Conservation (phyloP, 2,888 invertebrate genomes). For the Gastracanthus pulcherrimus region DNA sequence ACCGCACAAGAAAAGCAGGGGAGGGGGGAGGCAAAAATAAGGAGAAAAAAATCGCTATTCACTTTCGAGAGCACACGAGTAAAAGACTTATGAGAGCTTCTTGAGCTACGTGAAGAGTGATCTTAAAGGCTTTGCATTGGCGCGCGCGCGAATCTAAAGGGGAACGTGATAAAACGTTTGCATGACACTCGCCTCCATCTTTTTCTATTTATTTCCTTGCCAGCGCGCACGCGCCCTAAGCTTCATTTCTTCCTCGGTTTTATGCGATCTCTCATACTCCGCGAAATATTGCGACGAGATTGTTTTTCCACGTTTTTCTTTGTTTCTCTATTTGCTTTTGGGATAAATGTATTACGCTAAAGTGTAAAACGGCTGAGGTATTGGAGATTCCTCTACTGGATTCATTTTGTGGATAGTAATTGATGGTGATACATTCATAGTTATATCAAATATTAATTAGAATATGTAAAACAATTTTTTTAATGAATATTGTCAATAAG, state of each 20-base stretch:
- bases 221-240: background rate
- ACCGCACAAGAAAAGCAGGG: background rate
- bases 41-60: conserved; percentile 39
- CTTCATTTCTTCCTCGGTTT: background rate
- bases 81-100: conserved; percentile 55
- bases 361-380: too few species aligned
- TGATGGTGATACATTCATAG: too few species aligned
- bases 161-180: conserved; percentile 42
- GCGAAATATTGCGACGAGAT: conserved; percentile 13
- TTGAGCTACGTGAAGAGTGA: conserved; percentile 40
- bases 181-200: conserved; percentile 27
- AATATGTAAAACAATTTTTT: too few species aligned
- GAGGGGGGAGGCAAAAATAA: conserved; percentile 1
- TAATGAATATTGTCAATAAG: too few species aligned
- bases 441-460: too few species aligned
- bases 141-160: conserved; percentile 6
- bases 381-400: too few species aligned
- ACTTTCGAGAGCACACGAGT: conserved; percentile 37
- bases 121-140: conserved; percentile 41
- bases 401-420: too few species aligned
- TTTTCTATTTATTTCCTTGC: conserved; percentile 38
- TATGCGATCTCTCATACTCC: background rate
- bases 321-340: background rate
- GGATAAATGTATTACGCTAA: too few species aligned
- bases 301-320: background rate